Conservation (phyloP, 1,140 invertebrate species). For the Panagrolaimus sp. region DNA sequence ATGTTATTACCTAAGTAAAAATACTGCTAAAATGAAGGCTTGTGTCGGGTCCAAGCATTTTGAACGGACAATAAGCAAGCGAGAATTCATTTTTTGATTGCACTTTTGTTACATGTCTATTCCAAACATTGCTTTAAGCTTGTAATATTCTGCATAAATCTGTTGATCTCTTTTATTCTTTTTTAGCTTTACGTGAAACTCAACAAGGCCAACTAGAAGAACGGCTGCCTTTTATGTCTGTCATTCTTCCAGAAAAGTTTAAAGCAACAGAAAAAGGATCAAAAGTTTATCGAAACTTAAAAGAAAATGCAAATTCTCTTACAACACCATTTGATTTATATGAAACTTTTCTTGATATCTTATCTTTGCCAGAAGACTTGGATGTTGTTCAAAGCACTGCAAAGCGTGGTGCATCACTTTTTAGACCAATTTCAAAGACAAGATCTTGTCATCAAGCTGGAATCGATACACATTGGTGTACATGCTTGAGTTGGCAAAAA, state of each 20-base stretch:
- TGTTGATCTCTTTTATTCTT: too few species aligned
- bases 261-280: constrained; percentile 38
- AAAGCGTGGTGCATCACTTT: constrained; percentile 59
- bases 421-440: constrained; percentile 58
- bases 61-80: too few species aligned
- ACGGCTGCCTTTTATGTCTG: constrained; percentile 74
- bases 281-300: constrained; percentile 63
- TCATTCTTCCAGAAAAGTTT: constrained; percentile 70
- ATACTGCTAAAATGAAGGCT: too few species aligned
- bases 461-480: constrained; percentile 86
- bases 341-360: constrained; percentile 51
- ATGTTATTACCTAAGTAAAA: too few species aligned
- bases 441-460: constrained; percentile 66
- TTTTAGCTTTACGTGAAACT: constrained; percentile 37
- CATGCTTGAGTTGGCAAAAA: constrained; percentile 74
- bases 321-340: constrained; percentile 75
- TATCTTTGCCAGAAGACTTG: constrained; percentile 24
- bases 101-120: too few species aligned
- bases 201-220: constrained; percentile 67
- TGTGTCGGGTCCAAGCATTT: too few species aligned
- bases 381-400: neutral
- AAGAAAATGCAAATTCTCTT: constrained; percentile 67
- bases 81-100: too few species aligned
- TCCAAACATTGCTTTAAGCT: constrained; percentile 38
- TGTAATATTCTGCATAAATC: constrained; percentile 72